phyloP scores from a whole-genome alignment of 2,888 invertebrate genomes.

The Altica lythri region DNA sequence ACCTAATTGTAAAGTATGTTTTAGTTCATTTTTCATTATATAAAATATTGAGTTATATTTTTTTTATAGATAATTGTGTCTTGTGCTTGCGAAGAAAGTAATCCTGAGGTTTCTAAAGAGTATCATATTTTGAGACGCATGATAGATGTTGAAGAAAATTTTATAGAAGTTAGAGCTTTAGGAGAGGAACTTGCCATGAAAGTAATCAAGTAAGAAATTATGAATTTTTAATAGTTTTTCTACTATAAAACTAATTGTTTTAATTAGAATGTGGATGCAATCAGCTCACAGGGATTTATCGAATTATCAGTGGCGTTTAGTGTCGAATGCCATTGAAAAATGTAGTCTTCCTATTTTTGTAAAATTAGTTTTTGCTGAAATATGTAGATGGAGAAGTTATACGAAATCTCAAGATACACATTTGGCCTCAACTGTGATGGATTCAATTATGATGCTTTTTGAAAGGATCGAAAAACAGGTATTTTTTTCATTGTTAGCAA shows the following conservation, averaged over 20 bases:
- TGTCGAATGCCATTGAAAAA: conserved; percentile 88
- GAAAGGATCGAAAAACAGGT: conserved; percentile 94
- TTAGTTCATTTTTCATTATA: not conserved
- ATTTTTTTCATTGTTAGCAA: too few species aligned
- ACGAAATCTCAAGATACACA: conserved; percentile 92
- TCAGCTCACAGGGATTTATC: conserved; percentile 85
- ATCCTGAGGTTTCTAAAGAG: conserved; percentile 85
- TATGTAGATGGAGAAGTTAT: conserved; percentile 96
- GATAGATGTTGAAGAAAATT: conserved; percentile 87
- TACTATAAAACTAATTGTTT: conserved; percentile 36
- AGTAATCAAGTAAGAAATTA: conserved; percentile 71
- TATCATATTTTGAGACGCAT: conserved; percentile 84
- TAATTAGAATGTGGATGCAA: conserved; percentile 90
- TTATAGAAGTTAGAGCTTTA: conserved; percentile 85
- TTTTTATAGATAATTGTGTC: conserved; percentile 80
- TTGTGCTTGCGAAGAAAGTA: conserved; percentile 84
- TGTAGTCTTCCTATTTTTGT: conserved; percentile 97
- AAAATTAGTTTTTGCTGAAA: conserved; percentile 96
- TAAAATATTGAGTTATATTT: not conserved
- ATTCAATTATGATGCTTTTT: conserved; percentile 95
- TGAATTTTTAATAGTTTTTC: conserved; percentile 1
- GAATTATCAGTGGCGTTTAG: conserved; percentile 92
- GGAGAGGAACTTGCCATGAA: conserved; percentile 94
- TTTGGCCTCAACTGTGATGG: conserved; percentile 93
- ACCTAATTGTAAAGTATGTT: conserved; percentile 77